Conservation (phyloP, 2,113 vertebrate species). For the Lophura nycthemera region DNA sequence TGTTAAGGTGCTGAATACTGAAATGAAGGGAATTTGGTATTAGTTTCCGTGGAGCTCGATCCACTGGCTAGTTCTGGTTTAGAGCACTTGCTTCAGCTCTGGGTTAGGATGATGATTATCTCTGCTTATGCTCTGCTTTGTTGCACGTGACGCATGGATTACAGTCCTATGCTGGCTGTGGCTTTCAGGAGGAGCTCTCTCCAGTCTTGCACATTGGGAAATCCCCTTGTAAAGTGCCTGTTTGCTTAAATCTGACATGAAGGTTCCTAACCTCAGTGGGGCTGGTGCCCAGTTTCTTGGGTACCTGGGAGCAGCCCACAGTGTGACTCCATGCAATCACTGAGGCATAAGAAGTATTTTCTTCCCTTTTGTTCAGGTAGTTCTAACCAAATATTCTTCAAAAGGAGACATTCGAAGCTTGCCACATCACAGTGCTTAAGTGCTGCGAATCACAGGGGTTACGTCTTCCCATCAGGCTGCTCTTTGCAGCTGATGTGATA, state of each 20-base stretch:
- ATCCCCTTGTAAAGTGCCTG: background rate
- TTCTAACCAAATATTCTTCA: background rate
- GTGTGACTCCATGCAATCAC: background rate
- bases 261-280: background rate
- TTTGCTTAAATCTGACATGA: background rate
- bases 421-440: background rate
- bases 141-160: background rate
- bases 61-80: background rate
- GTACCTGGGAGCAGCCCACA: background rate
- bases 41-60: background rate
- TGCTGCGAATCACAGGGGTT: background rate
- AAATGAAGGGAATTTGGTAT: background rate
- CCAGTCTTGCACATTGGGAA: background rate
- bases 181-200: background rate
- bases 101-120: background rate
- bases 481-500: background rate
- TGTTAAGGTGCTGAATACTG: background rate
- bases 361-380: background rate
- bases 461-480: background rate
- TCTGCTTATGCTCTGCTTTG: background rate
- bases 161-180: background rate
- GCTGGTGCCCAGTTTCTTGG: background rate
- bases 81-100: background rate
- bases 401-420: background rate
- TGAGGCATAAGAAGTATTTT: background rate